Base-by-base conservation (phyloP, 92 coral and sea anemone species). In the Hydrozoanthus gracilis region DNA sequence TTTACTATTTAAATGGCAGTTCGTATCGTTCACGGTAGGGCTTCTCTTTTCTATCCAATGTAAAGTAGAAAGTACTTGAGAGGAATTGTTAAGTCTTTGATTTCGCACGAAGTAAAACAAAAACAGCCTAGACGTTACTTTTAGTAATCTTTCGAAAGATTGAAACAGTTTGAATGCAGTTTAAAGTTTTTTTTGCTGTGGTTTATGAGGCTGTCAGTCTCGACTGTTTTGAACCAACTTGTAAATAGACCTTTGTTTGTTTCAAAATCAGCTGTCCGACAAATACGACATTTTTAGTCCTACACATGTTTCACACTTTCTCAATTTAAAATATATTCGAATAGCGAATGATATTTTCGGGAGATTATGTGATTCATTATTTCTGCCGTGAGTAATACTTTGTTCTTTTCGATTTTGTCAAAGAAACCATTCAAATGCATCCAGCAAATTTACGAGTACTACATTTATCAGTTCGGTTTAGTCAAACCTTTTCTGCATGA, bases 381-480 rank as follows among this genome's bases (percentile, higher is more conserved):
- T 51, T 3, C 6, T 71, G 13, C 13, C 6, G 48, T 45, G 47
- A 4, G 49, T 51, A 64, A 51, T 52, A 51, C 16, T 55, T 15
- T 18, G 68, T 60, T n/a, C 15, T 44, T 16, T 44, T 20, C 14
- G 39, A 35, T 68, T 68, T 68, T 44, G 85, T 47, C 85, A 78
- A 51, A 61, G 85, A 80, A 80, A 68, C 85, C 85, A 66, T 80
- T 80, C 45, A 80, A 60, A 6, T 80, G 85, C 47, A 2, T 60
- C n/a, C 9, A 47, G n/a, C 51, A 50, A 50, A 71, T 71, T 27
- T 27, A 27, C 39, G 39, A 27, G 39, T 27, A 27, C 39, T 27
- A 27, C 39, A 27, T 27, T 0, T 27, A 27, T 27, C 39, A 27
- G 39, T 27, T 27, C 39, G 39, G 39, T 27, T 27, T 27, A 2